Conservation (phyloP, 35 echinoderm and acorn worm genomes). For the Heliocidaris tuberculata region DNA sequence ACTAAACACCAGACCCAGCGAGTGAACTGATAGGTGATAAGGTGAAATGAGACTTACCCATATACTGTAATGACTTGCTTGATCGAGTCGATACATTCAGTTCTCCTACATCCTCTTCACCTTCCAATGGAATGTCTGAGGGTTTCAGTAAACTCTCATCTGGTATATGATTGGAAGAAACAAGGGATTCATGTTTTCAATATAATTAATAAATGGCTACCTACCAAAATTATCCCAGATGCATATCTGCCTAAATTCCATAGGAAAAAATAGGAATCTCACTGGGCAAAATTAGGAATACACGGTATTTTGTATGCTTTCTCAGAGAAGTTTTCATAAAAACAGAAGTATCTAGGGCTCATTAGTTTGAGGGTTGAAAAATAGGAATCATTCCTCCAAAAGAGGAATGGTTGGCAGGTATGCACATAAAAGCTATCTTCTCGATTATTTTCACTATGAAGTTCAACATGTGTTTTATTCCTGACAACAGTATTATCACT, state of each 20-base stretch:
- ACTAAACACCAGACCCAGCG: not conserved
- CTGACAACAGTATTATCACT: too few relatives aligned
- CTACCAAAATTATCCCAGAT: not conserved
- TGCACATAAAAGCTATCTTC: too few relatives aligned
- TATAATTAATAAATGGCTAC: not conserved
- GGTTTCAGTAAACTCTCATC: not conserved
- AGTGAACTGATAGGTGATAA: not conserved
- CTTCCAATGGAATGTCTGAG: not conserved
- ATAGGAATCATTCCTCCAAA: too few relatives aligned
- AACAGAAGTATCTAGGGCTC: too few relatives aligned
- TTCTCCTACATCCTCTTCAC: not conserved
- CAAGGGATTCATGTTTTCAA: not conserved
- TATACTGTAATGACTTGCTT: constrained; percentile 15
- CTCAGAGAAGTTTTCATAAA: too few relatives aligned
- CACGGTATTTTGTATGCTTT: too few relatives aligned
- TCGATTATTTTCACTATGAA: too few relatives aligned
- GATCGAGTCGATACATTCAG: not conserved
- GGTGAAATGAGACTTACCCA: constrained; percentile 6
- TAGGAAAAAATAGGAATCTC: not conserved
- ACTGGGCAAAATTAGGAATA: too few relatives aligned
- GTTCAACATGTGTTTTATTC: too few relatives aligned
- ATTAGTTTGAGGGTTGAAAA: too few relatives aligned
- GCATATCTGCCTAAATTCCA: not conserved
- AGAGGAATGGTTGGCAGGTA: too few relatives aligned
- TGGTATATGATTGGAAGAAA: not conserved